Evolutionary conservation across 2,113 vertebrate genomes (phyloP), one percentile per base, ranked within the genome.

Genomic region (Chaetorhynchus papuensis): DNA sequence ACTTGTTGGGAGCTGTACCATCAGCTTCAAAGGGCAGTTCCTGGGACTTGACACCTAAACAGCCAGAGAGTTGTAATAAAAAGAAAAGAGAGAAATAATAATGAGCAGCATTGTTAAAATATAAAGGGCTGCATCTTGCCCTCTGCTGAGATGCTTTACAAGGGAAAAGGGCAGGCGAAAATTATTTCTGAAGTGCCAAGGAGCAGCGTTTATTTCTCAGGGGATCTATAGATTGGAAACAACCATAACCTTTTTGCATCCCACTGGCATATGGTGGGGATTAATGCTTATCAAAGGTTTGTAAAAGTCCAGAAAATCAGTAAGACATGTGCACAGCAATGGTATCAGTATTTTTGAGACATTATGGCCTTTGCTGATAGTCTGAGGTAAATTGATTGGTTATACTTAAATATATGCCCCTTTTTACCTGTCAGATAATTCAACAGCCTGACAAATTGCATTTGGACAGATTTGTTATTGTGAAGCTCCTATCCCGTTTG

Each of bases 11-110:
- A 90, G 93, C 86, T 78, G 91, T 70, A 90, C 75, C 94, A 94
- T 74, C 70, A 81, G 7, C 57, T 79, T 92, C 59, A 97, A 96
- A 95, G 70, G 39, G 89, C 79, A 83, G 33, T 83, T 96, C 70
- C 72, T 78, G 59, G 72, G 74, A 83, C 89, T 31, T 81, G 84
- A 96, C 77, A 94, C 70, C 75, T 87, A 57, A 94, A 92, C 61
- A 83, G 69, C 74, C 83, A 87, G 78, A 83, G 45, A 94, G n/a
- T 54, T 69, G 47, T 56, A 74, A 87, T 61, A 65, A 81, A 94
- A 94, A 74, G 79, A 91, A 88, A 92, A 92, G 76, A 79, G 75
- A 82, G 45, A 93, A 94, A 92, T 80, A 94, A 96, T 95, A 94
- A 97, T 10, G 4, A 79, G 83, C 23, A 49, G 26, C 83, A 95